Percentiles rank a stretch among this genome's conserved stretches.
These are phyloP conservation scores for Meloidogyne exigua DNA, from an alignment of 1,140 invertebrate species.

Conservation along the genomic window DNA sequence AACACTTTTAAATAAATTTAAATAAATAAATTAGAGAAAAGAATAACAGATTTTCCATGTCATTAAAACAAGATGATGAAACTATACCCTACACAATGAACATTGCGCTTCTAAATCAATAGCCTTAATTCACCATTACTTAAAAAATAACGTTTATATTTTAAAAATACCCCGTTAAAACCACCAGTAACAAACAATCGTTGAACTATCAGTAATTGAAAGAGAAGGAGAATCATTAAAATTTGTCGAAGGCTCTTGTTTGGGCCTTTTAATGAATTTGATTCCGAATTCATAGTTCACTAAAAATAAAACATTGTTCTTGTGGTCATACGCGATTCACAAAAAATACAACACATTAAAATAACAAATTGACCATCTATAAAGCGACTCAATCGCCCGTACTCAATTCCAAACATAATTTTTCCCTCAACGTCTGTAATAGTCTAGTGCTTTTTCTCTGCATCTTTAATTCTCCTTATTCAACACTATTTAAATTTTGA, in stretches of 20 bases:
- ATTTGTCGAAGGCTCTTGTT: neutral
- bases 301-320: too few species aligned
- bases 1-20: too few species aligned
- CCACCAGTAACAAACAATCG: neutral
- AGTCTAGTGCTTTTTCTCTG: too few species aligned
- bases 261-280: neutral
- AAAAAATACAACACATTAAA: too few species aligned
- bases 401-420: too few species aligned
- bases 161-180: neutral
- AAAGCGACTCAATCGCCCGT: too few species aligned
- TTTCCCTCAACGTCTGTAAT: too few species aligned
- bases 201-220: neutral
- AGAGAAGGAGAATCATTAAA: neutral
- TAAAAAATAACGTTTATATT: conserved; percentile 43
- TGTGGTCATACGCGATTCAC: neutral
- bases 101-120: conserved; percentile 55
- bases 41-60: conserved; percentile 58
- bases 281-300: neutral
- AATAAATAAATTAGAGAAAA: too few species aligned
- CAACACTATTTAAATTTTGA: too few species aligned
- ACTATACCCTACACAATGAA: conserved; percentile 53
- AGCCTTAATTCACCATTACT: conserved; percentile 54
- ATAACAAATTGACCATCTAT: too few species aligned
- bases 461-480: too few species aligned
- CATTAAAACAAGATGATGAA: conserved; percentile 55